These are phyloP conservation scores for Megalopta genalis DNA, from an alignment of 1,140 invertebrate genomes.

Conservation along the genomic window DNA sequence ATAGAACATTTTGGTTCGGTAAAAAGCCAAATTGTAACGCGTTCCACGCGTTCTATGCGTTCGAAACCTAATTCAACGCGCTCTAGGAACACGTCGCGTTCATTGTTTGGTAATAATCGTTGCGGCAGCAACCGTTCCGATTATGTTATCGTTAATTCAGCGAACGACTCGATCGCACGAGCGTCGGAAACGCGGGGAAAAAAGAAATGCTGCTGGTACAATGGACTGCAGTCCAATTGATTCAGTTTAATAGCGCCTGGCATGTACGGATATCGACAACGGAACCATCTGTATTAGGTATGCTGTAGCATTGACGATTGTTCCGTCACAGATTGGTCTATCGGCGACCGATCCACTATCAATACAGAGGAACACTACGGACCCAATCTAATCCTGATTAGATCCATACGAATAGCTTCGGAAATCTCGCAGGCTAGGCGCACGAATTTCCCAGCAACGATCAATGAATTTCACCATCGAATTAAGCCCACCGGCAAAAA, in stretches of 20 bases:
- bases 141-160: no score
- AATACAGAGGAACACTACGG: conserved; percentile 24
- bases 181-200: no score
- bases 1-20: no score
- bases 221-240: not conserved
- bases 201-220: not conserved
- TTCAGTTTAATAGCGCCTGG: conserved; percentile 22
- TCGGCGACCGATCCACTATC: conserved; percentile 16
- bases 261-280: not conserved
- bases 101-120: no score
- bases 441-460: no score
- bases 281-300: conserved; percentile 28
- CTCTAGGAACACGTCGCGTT: no score
- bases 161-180: no score
- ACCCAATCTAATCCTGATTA: conserved; percentile 39
- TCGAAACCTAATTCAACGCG: no score
- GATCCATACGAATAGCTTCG: conserved; percentile 25
- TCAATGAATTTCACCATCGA: not conserved
- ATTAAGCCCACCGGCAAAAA: no score
- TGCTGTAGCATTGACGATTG: conserved; percentile 22
- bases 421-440: not conserved
- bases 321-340: conserved; percentile 34
- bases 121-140: no score
- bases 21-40: no score
- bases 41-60: no score